These are phyloP conservation scores for Poecilobothrus nobilitatus DNA, from an alignment of 2,888 invertebrate genomes.

Conservation along the genomic window DNA sequence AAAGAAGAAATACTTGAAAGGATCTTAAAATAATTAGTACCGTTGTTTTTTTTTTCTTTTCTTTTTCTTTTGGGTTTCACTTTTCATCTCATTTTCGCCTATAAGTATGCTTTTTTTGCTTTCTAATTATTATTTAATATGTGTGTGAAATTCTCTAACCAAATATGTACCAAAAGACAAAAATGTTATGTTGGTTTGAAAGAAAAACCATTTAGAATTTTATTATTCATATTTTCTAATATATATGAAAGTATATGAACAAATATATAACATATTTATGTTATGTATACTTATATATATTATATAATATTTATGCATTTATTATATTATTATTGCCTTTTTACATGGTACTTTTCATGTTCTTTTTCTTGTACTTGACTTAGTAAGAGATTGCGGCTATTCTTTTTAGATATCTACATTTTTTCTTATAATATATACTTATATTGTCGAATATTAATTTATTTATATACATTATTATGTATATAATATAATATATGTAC, in stretches of 20 bases:
- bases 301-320: not conserved
- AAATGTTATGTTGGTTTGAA: no score
- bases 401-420: not conserved
- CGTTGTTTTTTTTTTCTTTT: not conserved
- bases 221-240: no score
- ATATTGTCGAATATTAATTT: no score
- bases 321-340: not conserved
- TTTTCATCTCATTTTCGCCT: not conserved
- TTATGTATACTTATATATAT: not conserved
- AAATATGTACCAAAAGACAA: no score
- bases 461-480: no score
- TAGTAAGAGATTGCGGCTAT: slow-evolving; percentile 8
- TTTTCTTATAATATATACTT: no score
- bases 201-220: no score
- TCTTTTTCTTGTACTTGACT: not conserved
- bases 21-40: not conserved
- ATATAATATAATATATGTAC: no score
- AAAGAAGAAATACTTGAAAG: not conserved
- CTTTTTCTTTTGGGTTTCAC: not conserved
- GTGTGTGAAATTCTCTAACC: not conserved
- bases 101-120: not conserved
- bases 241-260: no score
- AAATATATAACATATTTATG: no score
- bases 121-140: slow-evolving; percentile 1
- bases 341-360: not conserved